A percentile compares a stretch with the other conserved stretches of the same genome.
Evolutionary conservation across 2,797 vertebrate species (phyloP).

Genomic region (Premnoplex brunnescens): DNA sequence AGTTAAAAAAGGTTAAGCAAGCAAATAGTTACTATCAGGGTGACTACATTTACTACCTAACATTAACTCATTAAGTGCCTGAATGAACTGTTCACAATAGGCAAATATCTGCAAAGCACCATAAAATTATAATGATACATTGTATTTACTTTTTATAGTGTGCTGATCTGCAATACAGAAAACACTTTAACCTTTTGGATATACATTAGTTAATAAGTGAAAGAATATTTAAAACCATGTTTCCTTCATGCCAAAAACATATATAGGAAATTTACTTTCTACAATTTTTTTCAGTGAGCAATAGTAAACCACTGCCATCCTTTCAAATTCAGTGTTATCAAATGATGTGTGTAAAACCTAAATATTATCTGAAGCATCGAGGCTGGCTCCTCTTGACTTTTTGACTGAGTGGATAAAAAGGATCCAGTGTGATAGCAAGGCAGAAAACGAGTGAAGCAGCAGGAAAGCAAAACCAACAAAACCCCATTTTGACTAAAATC

Average conservation of each 20-base stretch:
- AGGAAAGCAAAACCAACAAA: not conserved
- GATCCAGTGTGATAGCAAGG: not conserved
- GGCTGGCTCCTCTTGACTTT: not conserved
- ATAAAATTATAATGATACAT: slow-evolving; percentile 21
- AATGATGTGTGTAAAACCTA: not conserved
- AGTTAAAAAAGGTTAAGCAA: not conserved
- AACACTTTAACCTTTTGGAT: slow-evolving; percentile 8
- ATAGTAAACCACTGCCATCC: not conserved
- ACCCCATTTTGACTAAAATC: not conserved
- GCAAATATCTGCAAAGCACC: slow-evolving; percentile 33
- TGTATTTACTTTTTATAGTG: slow-evolving; percentile 6
- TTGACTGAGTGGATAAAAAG: not conserved
- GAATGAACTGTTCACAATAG: slow-evolving; percentile 23
- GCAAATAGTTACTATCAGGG: not conserved
- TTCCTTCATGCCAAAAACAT: not conserved
- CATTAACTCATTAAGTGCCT: slow-evolving; percentile 9
- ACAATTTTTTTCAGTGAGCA: not conserved
- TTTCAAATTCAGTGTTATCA: not conserved
- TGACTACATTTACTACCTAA: slow-evolving; percentile 8
- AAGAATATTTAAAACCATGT: not conserved
- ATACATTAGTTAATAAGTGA: not conserved
- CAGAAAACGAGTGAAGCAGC: not conserved
- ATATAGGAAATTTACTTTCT: not conserved
- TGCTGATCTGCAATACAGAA: not conserved
- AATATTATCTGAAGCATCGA: not conserved